phyloP scores from a whole-genome alignment of 2,888 invertebrate species.

The Cheilosia impressa region DNA sequence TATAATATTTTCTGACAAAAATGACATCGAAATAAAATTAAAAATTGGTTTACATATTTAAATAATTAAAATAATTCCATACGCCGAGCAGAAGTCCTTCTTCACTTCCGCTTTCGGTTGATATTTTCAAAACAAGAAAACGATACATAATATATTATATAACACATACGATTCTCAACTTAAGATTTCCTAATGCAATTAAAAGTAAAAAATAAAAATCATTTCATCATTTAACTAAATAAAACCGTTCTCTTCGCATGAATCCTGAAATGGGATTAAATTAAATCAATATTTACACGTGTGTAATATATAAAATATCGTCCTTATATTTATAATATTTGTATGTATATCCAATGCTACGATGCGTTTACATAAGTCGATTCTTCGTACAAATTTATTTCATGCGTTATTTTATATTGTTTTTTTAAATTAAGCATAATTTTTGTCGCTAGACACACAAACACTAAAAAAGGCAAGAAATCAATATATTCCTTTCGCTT shows the following conservation, averaged over 20 bases:
- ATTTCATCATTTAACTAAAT: conserved; percentile 60
- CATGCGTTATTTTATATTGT: conserved; percentile 16
- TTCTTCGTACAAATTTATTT: conserved; percentile 54
- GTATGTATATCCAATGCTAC: conserved; percentile 33
- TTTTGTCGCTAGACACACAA: conserved; percentile 18
- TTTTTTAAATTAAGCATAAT: background rate
- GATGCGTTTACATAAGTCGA: conserved; percentile 43
- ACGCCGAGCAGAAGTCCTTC: conserved; percentile 22
- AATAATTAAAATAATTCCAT: conserved; percentile 52
- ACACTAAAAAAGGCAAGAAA: conserved; percentile 65
- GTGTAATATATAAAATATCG: conserved; percentile 53
- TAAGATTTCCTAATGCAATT: conserved; percentile 41
- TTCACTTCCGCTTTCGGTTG: conserved; percentile 5
- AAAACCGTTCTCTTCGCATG: conserved; percentile 61
- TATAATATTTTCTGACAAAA: conserved; percentile 44
- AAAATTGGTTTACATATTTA: conserved; percentile 39
- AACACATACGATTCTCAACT: conserved; percentile 44
- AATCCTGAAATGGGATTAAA: conserved; percentile 44
- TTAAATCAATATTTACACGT: conserved; percentile 64
- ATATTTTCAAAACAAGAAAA: conserved; percentile 46
- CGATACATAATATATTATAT: conserved; percentile 22
- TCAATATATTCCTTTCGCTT: conserved; percentile 4
- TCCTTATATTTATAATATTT: conserved; percentile 32
- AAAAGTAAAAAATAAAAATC: conserved; percentile 27
- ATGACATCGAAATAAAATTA: conserved; percentile 49